These are phyloP conservation scores for Microctonus aethiopoides DNA, from an alignment of 2,888 invertebrate species.

Conservation along the genomic window DNA sequence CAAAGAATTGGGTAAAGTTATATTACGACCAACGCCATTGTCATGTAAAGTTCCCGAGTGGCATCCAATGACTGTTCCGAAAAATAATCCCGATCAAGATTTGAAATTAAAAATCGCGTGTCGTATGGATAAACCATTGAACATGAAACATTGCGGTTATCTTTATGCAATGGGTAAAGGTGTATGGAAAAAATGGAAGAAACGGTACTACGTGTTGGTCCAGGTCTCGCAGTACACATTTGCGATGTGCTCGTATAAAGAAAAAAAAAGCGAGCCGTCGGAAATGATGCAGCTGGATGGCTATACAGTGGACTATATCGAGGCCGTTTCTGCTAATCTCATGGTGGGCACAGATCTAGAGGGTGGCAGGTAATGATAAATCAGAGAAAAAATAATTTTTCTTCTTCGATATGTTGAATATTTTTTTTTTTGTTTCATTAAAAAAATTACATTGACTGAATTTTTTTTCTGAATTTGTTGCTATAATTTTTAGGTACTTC, in stretches of 20 bases:
- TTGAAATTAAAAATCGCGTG: slow-evolving; percentile 97
- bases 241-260: slow-evolving; percentile 99
- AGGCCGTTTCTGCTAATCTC: slow-evolving; percentile 89
- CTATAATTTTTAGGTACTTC: slow-evolving; percentile 83
- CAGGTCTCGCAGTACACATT: slow-evolving; percentile 99
- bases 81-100: slow-evolving; percentile 95
- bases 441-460: too few relatives aligned
- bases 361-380: slow-evolving; percentile 63
- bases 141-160: slow-evolving; percentile 99
- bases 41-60: slow-evolving; percentile 96
- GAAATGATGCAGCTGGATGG: slow-evolving; percentile 99
- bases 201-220: slow-evolving; percentile 96
- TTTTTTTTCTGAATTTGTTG: too few relatives aligned
- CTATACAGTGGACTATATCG: slow-evolving; percentile 99
- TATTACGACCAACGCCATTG: slow-evolving; percentile 85
- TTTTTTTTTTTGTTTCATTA: neutral
- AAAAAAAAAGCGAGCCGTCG: slow-evolving; percentile 98
- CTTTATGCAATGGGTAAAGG: slow-evolving; percentile 94
- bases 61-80: slow-evolving; percentile 97
- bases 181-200: slow-evolving; percentile 99
- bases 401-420: too few relatives aligned
- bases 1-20: slow-evolving; percentile 96
- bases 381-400: slow-evolving; percentile 1
- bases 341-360: slow-evolving; percentile 86
- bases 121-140: slow-evolving; percentile 97